Evolutionary conservation across 2,888 invertebrate genomes (phyloP).

Genomic region (Andricus quercusramuli): DNA sequence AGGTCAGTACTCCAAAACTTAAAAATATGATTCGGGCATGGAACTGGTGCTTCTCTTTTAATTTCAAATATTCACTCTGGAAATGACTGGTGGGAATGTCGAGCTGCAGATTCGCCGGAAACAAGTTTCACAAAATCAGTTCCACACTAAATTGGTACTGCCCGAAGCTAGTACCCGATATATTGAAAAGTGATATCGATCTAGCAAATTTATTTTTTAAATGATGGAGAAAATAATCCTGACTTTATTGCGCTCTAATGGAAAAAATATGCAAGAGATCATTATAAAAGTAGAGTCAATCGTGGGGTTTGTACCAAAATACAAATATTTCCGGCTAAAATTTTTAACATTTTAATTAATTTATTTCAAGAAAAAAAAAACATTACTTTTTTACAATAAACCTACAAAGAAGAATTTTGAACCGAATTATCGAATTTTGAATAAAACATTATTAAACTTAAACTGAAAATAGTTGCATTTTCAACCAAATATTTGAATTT

Average conservation of each 20-base stretch:
- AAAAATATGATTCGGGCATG: conserved; percentile 40
- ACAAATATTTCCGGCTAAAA: too few relatives aligned
- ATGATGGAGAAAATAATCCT: background rate
- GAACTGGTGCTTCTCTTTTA: conserved; percentile 40
- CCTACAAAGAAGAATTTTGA: too few relatives aligned
- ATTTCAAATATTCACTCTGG: conserved; percentile 42
- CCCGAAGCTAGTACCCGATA: background rate
- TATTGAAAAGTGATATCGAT: background rate
- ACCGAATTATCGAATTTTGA: too few relatives aligned
- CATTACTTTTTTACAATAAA: too few relatives aligned
- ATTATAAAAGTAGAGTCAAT: too few relatives aligned
- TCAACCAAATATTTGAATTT: too few relatives aligned
- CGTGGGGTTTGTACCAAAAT: too few relatives aligned
- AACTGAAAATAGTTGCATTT: too few relatives aligned
- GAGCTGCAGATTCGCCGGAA: conserved; percentile 30
- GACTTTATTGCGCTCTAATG: background rate
- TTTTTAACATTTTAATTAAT: too few relatives aligned
- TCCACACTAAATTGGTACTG: background rate
- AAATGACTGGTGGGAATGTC: conserved; percentile 37
- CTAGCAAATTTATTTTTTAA: background rate
- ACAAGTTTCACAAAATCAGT: conserved; percentile 2
- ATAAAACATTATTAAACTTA: too few relatives aligned
- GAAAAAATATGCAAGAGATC: background rate
- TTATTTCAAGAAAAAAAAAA: too few relatives aligned
- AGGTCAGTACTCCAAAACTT: conserved; percentile 38